A percentile compares a stretch with the other conserved stretches of the same genome.
phyloP scores from a whole-genome alignment of 2,888 invertebrate species.

The Chaetoderma sp. region DNA sequence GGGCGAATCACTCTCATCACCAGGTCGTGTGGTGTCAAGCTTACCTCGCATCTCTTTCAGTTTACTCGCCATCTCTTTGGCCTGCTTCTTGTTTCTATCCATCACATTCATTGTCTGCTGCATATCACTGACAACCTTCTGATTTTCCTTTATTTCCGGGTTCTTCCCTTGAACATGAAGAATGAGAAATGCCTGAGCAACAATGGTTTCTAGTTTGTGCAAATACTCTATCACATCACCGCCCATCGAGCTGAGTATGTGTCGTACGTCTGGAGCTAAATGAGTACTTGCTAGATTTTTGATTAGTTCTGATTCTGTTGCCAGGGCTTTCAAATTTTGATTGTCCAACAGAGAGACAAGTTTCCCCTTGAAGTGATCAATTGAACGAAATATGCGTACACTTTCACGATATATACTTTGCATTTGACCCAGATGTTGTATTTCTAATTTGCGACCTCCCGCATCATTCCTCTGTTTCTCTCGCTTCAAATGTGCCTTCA shows the following conservation, averaged over 20 bases:
- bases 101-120: conserved; percentile 22
- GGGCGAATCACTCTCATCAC: no score
- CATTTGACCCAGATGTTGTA: conserved; percentile 40
- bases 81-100: conserved; percentile 27
- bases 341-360: conserved; percentile 36
- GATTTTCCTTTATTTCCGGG: no score
- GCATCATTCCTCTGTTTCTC: conserved; percentile 42
- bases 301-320: no score
- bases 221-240: no score
- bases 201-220: no score
- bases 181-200: no score
- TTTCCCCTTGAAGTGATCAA: conserved; percentile 44
- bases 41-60: conserved; percentile 39
- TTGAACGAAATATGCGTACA: conserved; percentile 40
- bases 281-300: no score
- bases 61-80: conserved; percentile 25
- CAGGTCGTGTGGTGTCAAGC: no score
- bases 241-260: no score
- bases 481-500: conserved; percentile 39
- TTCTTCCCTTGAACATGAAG: no score
- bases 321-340: conserved; percentile 39
- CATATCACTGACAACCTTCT: no score
- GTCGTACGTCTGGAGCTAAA: no score
- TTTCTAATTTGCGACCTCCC: conserved; percentile 32
- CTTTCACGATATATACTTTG: conserved; percentile 40